Evolutionary conservation across 2,113 vertebrate species (phyloP), one percentile per base, ranked within the genome.

Genomic region (Ranitomeya variabilis): DNA sequence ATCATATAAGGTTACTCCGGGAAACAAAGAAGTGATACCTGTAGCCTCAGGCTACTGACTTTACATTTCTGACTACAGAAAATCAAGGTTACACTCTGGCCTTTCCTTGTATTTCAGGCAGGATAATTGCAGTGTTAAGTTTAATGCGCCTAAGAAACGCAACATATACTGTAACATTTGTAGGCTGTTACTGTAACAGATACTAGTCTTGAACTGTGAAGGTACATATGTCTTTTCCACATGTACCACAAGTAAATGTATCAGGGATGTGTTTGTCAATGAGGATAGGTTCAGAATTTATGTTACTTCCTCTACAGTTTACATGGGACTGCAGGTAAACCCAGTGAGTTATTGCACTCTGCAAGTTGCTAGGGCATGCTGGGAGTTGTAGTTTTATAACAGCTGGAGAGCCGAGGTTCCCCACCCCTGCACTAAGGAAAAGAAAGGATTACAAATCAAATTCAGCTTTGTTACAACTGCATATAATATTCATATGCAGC

Each of bases 31-130:
- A 74, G 11, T 55, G 16, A 74, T 55, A 85, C 83, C 26, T 69
- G 64, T 54, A 59, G 83, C 83, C 69, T 85, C 51, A 73, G 83
- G 67, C 83, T 37, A 57, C 82, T 83, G 82, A 69, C 82, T 85
- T 23, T 85, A 85, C 83, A 74, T 85, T 85, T 85, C 69, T 73
- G 69, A 85, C 66, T 71, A 14, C 5, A 74, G 69, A 15, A 85
- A 60, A 85, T 74, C 82, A 85, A 85, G 83, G 69, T 59, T 74
- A 73, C 64, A 19, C 18, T 85, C 62, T 55, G 23, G 67, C 54
- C 67, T 74, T 37, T 55, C 67, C 52, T 74, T 26, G 31, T 85
- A 52, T 57, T 69, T 69, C 52, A 85, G 51, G 83, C 18, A 85
- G 67, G 52, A 85, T 74, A 85, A 85, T 85, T 85, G 83, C 83